Percentiles rank a stretch among this genome's conserved stretches.
phyloP scores from a whole-genome alignment of 2,113 vertebrate species.

The Miniopterus natalensis region DNA sequence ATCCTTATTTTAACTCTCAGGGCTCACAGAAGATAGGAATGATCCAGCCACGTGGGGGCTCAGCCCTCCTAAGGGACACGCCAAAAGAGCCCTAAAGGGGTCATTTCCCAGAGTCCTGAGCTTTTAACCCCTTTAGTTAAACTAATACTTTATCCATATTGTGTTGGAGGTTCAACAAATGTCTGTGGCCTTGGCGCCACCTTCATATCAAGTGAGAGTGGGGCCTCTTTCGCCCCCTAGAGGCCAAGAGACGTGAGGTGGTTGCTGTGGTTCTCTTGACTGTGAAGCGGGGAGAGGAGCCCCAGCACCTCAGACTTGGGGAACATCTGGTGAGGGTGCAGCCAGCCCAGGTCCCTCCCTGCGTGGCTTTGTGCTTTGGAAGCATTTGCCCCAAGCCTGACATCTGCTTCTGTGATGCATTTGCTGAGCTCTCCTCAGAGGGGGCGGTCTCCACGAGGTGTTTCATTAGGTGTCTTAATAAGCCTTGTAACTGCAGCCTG shows the following conservation, averaged over 20 bases:
- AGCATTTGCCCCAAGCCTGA: conserved; percentile 45
- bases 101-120: background rate
- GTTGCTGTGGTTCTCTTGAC: background rate
- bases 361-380: background rate
- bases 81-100: background rate
- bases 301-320: background rate
- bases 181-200: background rate
- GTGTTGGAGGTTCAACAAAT: background rate
- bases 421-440: conserved; percentile 58
- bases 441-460: conserved; percentile 62
- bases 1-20: background rate
- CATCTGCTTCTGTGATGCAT: conserved; percentile 65
- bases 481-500: conserved; percentile 58
- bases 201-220: background rate
- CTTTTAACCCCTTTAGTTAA: background rate
- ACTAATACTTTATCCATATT: background rate
- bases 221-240: background rate
- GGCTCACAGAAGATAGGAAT: background rate
- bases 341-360: background rate
- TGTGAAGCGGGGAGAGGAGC: background rate
- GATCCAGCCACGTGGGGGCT: background rate
- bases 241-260: background rate
- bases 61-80: background rate
- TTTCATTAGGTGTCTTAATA: conserved; percentile 82
- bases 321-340: background rate